phyloP scores from a whole-genome alignment of 2,888 invertebrate species.

The Parnassius smintheus region DNA sequence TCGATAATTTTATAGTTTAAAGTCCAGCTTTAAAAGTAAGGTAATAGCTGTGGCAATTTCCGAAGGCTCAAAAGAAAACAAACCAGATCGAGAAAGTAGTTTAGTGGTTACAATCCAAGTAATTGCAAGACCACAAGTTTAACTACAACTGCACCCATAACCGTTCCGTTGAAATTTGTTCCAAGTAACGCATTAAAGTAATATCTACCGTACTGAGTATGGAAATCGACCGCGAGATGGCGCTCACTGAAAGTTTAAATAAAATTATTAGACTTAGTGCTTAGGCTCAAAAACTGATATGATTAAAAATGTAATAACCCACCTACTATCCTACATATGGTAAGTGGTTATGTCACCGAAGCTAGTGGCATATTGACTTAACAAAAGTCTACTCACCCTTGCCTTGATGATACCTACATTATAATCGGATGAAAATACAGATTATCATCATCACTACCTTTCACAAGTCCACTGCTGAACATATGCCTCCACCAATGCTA shows the following conservation, averaged over 20 bases:
- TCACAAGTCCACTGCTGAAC: too few relatives aligned
- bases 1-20: neutral
- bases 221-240: conserved; percentile 69
- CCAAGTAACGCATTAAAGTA: conserved; percentile 64
- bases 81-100: conserved; percentile 43
- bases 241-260: conserved; percentile 58
- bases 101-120: conserved; percentile 52
- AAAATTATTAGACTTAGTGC: conserved; percentile 56
- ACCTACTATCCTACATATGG: too few relatives aligned
- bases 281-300: conserved; percentile 32
- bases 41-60: neutral
- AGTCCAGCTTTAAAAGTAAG: neutral
- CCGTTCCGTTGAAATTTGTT: conserved; percentile 55
- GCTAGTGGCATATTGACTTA: too few relatives aligned
- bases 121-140: conserved; percentile 61
- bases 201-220: conserved; percentile 51
- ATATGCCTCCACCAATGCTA: too few relatives aligned
- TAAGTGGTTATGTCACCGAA: too few relatives aligned
- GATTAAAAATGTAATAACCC: too few relatives aligned
- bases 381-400: too few relatives aligned
- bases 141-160: conserved; percentile 60
- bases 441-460: too few relatives aligned
- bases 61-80: conserved; percentile 39
- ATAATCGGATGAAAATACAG: too few relatives aligned
- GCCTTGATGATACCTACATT: too few relatives aligned